A percentile compares a stretch with the other conserved stretches of the same genome.
Conservation (phyloP, 2,113 vertebrate genomes). For the Datnioides undecimradiatus region DNA sequence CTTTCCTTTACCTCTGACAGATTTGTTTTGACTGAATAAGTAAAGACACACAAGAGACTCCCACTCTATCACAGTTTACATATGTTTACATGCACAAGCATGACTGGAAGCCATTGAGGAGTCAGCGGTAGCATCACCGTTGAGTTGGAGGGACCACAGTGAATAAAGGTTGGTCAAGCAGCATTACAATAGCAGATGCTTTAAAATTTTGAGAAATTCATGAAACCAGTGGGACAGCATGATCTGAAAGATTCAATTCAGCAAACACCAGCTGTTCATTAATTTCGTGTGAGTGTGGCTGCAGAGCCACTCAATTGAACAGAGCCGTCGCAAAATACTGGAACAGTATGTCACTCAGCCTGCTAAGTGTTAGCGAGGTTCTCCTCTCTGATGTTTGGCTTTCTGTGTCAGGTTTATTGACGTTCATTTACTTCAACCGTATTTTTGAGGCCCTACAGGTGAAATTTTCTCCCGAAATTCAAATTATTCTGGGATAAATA, state of each 20-base stretch:
- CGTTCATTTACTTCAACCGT: constrained; percentile 17
- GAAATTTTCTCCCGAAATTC: constrained; percentile 18
- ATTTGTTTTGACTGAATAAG: constrained; percentile 29
- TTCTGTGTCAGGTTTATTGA: constrained; percentile 22
- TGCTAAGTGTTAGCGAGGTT: constrained; percentile 12
- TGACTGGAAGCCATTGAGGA: background rate
- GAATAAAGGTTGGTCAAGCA: background rate
- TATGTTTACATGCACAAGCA: background rate
- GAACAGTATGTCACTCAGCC: constrained; percentile 31
- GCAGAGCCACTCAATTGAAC: constrained; percentile 35
- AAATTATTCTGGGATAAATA: constrained; percentile 41
- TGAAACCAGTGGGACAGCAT: constrained; percentile 1
- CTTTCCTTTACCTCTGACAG: constrained; percentile 10
- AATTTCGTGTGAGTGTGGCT: constrained; percentile 18
- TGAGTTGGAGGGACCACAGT: background rate
- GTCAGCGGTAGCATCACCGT: background rate
- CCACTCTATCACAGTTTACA: background rate
- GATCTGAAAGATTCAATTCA: constrained; percentile 46
- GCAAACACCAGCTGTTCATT: constrained; percentile 62
- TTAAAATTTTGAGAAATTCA: constrained; percentile 18
- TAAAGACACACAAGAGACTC: constrained; percentile 5
- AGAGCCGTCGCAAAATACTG: constrained; percentile 32
- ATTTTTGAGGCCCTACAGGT: constrained; percentile 25
- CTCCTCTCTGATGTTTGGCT: constrained; percentile 8
- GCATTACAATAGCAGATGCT: constrained; percentile 31